Conservation (phyloP, 2,797 vertebrate genomes). For the Yasuhikotakia modesta region DNA sequence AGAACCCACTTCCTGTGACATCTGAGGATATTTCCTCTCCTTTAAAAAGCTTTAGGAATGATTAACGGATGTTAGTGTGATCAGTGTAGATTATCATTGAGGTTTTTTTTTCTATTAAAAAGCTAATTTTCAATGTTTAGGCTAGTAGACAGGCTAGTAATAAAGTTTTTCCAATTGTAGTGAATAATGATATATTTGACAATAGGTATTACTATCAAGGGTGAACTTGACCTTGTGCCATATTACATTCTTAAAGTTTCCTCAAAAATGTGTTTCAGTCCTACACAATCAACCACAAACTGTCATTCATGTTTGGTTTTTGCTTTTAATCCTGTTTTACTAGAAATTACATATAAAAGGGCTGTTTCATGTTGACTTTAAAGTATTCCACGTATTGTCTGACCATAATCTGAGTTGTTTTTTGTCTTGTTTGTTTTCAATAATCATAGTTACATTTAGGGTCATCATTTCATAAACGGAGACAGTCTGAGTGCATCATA, state of each 20-base stretch:
- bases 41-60: neutral
- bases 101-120: no score
- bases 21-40: slow-evolving; percentile 11
- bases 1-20: slow-evolving; percentile 29
- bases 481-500: neutral
- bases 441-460: neutral
- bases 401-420: neutral
- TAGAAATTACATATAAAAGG: neutral
- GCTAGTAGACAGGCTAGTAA: no score
- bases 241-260: neutral
- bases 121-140: no score
- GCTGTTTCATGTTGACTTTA: neutral
- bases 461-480: neutral
- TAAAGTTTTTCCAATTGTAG: no score
- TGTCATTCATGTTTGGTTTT: neutral
- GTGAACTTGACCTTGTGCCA: neutral
- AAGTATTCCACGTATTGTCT: neutral
- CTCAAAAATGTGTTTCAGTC: neutral
- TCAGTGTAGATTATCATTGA: neutral
- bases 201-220: neutral
- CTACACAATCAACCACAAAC: neutral
- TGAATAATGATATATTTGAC: no score
- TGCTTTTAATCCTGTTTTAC: neutral
- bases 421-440: neutral
- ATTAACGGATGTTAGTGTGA: no score